Evolutionary conservation across 2,797 vertebrate species (phyloP), one percentile per base, ranked within the genome.

Genomic region (Sebastes iracundus): DNA sequence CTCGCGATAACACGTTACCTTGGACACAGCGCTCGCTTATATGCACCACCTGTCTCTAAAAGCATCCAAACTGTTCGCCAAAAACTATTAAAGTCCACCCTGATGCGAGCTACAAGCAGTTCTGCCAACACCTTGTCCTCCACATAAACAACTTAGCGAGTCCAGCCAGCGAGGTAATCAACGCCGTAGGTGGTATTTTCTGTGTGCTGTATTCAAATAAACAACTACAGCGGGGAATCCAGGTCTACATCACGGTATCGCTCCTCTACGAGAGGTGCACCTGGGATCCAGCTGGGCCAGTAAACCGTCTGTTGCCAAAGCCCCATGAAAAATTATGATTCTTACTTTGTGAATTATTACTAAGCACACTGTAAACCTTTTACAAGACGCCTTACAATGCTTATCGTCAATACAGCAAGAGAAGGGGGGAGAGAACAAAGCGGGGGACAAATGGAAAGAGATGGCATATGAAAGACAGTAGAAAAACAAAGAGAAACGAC

Each of bases 401-500:
- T 61, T n/a, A 58, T 13, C 2, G 27, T 11, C 27, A 18, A 23
- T 11, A 18, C 16, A 13, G 22, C 4, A 4, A 27, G 60, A 23
- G 30, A 28, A 9, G n/a, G 13, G 35, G 16, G 25, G 25, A n/a
- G 46, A 10, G 49, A 53, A 3, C 11, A 7, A 68, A 32, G 1
- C 0, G 33, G 10, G 7, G 4, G 52, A 18, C 14, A 5, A 35
- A 35, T 27, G 16, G 10, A 42, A 32, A 38, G 16, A 55, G 52
- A 46, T 23, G 46, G 20, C 2, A 23, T 0, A 9, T 20, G 32
- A 20, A 12, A 56, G 58, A 27, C 9, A 53, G 77, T 35, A 12
- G 6, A 83, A 73, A 62, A 32, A 82, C 68, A 81, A 66, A 60
- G 42, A 53, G 62, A 16, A 69, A 28, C 66, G 46, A 46, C 58